Percentiles rank a stretch among this genome's conserved stretches.
Conservation (phyloP, 2,797 vertebrate genomes). For the Manis javanica region DNA sequence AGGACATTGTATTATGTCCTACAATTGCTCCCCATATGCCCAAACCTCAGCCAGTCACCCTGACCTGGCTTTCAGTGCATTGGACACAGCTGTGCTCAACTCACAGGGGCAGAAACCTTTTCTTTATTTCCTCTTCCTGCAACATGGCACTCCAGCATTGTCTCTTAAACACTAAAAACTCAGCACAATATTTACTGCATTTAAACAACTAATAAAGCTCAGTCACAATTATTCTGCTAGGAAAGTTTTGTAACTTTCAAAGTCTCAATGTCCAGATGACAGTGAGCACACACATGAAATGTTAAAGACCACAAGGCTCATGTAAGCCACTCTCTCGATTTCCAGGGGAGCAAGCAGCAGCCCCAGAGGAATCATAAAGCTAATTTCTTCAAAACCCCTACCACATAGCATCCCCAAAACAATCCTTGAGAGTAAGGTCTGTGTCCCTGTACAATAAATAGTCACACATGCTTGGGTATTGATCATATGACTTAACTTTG, state of each 20-base stretch:
- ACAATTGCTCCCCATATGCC: neutral
- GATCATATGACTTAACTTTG: neutral
- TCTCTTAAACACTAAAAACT: conserved; percentile 45
- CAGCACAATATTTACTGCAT: neutral
- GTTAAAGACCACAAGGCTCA: neutral
- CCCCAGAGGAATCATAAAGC: neutral
- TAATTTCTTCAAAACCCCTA: conserved; percentile 25
- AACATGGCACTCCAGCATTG: neutral
- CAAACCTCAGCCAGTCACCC: neutral
- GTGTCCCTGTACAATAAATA: neutral
- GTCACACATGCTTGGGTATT: conserved; percentile 23
- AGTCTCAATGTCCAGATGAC: neutral
- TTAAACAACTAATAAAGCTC: conserved; percentile 32
- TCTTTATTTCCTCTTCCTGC: conserved; percentile 35
- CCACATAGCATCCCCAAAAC: neutral
- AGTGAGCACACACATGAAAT: conserved; percentile 24
- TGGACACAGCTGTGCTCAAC: neutral
- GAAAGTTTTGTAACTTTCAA: conserved; percentile 15
- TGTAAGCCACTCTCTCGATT: conserved; percentile 1
- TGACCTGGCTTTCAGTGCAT: neutral
- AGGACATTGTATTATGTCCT: neutral
- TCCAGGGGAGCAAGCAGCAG: neutral
- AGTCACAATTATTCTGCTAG: conserved; percentile 18
- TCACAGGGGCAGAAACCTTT: conserved; percentile 5
- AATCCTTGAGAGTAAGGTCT: neutral